These are phyloP conservation scores for Gulo gulo DNA, from an alignment of 2,113 vertebrate species.

Conservation along the genomic window DNA sequence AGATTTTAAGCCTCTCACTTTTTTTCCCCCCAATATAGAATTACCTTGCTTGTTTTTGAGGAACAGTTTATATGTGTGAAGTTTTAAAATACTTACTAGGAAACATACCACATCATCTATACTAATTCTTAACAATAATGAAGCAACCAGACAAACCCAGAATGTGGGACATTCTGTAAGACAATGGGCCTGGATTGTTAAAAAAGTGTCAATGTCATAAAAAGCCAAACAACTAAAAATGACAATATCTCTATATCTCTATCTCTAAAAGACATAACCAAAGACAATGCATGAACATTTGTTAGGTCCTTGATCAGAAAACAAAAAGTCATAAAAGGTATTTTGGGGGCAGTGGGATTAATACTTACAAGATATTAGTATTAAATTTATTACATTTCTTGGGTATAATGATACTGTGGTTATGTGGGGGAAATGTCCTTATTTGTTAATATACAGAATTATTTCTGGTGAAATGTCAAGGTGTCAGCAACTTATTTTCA, in stretches of 20 bases:
- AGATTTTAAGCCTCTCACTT: background rate
- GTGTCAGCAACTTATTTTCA: conserved; percentile 28
- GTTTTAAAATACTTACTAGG: background rate
- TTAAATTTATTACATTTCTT: conserved; percentile 9
- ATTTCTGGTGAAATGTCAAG: background rate
- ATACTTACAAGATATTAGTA: background rate
- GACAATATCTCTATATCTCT: background rate
- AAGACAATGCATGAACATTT: background rate
- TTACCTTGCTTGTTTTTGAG: background rate
- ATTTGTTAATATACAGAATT: background rate
- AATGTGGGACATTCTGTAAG: background rate
- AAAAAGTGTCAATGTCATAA: background rate
- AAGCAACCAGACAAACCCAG: background rate
- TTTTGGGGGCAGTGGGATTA: background rate
- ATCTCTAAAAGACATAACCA: background rate
- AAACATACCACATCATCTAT: background rate
- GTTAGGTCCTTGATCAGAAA: background rate
- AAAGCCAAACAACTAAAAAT: background rate
- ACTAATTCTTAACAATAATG: background rate
- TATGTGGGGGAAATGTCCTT: background rate
- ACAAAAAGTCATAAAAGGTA: background rate
- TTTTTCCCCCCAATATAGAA: background rate
- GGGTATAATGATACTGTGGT: background rate
- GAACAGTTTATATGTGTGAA: background rate
- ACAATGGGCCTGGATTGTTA: background rate